Evolutionary conservation across 2,113 vertebrate genomes (phyloP).

Genomic region (Calypte anna): DNA sequence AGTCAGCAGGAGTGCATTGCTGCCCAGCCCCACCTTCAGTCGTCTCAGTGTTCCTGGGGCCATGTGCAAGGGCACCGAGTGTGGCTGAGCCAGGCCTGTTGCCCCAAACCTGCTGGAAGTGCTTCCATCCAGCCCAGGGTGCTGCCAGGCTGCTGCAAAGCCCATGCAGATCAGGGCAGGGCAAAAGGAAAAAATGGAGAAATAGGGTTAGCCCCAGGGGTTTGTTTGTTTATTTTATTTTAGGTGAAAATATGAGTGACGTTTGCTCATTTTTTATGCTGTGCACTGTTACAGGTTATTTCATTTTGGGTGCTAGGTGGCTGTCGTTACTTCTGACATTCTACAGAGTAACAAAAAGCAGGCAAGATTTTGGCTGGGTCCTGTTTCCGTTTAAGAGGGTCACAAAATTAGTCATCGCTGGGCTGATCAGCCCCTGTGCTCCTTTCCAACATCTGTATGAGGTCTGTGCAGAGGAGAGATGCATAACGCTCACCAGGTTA

Average conservation of each 20-base stretch:
- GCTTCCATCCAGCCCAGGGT: not conserved
- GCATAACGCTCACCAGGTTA: rapidly evolving
- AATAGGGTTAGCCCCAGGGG: not conserved
- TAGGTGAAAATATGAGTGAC: not conserved
- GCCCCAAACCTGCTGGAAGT: rapidly evolving
- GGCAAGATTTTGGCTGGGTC: not conserved
- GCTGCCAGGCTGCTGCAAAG: not conserved
- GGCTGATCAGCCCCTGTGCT: not conserved
- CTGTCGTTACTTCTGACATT: not conserved
- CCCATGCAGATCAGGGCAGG: not conserved
- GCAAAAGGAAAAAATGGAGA: rapidly evolving
- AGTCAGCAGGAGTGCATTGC: not conserved
- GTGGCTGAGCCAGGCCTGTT: not conserved
- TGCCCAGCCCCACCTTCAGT: not conserved
- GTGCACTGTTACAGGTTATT: not conserved
- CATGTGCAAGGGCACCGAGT: rapidly evolving
- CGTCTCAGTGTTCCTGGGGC: rapidly evolving
- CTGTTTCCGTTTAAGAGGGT: not conserved
- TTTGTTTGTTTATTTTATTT: not conserved
- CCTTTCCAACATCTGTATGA: rapidly evolving
- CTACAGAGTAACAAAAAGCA: not conserved
- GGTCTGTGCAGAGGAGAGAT: rapidly evolving
- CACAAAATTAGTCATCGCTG: rapidly evolving
- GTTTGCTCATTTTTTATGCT: not conserved
- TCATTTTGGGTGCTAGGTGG: not conserved